These are phyloP conservation scores for Etia nguti DNA, from an alignment of 2,113 vertebrate genomes.

Conservation along the genomic window DNA sequence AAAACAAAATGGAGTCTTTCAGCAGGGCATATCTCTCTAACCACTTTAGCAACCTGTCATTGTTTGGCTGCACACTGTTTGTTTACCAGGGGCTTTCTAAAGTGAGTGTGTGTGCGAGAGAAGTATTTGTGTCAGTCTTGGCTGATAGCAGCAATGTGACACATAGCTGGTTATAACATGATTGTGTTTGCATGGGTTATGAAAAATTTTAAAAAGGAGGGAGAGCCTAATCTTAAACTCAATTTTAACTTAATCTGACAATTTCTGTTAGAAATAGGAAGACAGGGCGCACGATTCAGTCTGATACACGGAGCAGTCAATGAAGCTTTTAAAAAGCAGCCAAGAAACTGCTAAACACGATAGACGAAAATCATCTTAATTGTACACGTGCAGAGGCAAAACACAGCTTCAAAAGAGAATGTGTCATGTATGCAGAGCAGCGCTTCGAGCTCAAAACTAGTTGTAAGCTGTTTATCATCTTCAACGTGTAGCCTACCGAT, in stretches of 20 bases:
- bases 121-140: not conserved
- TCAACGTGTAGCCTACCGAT: constrained; percentile 26
- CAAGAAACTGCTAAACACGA: not conserved
- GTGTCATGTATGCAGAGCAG: not conserved
- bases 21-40: not conserved
- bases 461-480: constrained; percentile 20
- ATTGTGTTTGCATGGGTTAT: not conserved
- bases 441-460: not conserved
- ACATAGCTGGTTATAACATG: not conserved
- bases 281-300: not conserved
- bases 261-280: not conserved
- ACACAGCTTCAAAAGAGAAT: not conserved
- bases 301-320: not conserved
- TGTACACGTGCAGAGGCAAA: not conserved
- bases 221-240: not conserved
- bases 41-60: not conserved
- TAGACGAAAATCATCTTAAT: not conserved
- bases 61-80: not conserved
- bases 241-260: not conserved
- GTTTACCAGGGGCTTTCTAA: not conserved
- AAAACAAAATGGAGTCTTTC: not conserved
- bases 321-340: not conserved
- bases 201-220: not conserved
- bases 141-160: not conserved
- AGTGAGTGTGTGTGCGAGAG: not conserved